These are phyloP conservation scores for Thelaira solivaga DNA, from an alignment of 2,888 invertebrate species.

Conservation along the genomic window DNA sequence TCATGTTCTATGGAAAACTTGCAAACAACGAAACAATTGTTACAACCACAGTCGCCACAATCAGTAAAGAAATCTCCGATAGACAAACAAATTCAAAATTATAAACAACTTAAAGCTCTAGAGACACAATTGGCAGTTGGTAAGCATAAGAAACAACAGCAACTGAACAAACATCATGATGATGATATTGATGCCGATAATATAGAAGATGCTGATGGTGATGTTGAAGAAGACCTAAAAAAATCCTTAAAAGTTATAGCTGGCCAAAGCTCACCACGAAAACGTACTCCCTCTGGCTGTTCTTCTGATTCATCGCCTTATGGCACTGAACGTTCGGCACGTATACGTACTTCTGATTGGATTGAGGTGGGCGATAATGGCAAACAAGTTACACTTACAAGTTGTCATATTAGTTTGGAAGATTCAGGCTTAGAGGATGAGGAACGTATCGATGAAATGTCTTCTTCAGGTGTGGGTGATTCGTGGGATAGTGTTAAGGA, in stretches of 20 bases:
- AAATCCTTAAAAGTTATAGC: constrained; percentile 66
- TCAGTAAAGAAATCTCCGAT: constrained; percentile 22
- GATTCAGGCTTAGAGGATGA: constrained; percentile 78
- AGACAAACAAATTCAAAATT: constrained; percentile 59
- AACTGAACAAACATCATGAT: constrained; percentile 67
- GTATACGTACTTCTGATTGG: constrained; percentile 79
- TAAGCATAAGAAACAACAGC: constrained; percentile 8
- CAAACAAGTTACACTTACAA: constrained; percentile 79
- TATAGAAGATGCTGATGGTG: constrained; percentile 71
- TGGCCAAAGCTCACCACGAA: constrained; percentile 66
- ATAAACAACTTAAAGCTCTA: constrained; percentile 41
- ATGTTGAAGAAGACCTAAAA: constrained; percentile 65
- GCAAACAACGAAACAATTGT: constrained; percentile 61
- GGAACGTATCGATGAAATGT: constrained; percentile 77
- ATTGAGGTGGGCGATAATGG: constrained; percentile 79
- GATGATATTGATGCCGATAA: constrained; percentile 73
- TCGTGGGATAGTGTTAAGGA: constrained; percentile 78
- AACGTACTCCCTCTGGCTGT: constrained; percentile 76
- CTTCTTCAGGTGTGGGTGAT: constrained; percentile 77
- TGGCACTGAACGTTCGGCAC: constrained; percentile 75
- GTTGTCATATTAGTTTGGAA: constrained; percentile 80
- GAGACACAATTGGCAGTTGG: constrained; percentile 40
- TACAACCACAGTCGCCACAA: constrained; percentile 20
- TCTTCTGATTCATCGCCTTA: constrained; percentile 77
- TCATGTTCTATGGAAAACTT: constrained; percentile 74